These are phyloP conservation scores for Pogona vitticeps DNA, from an alignment of 2,113 vertebrate genomes.

Conservation along the genomic window DNA sequence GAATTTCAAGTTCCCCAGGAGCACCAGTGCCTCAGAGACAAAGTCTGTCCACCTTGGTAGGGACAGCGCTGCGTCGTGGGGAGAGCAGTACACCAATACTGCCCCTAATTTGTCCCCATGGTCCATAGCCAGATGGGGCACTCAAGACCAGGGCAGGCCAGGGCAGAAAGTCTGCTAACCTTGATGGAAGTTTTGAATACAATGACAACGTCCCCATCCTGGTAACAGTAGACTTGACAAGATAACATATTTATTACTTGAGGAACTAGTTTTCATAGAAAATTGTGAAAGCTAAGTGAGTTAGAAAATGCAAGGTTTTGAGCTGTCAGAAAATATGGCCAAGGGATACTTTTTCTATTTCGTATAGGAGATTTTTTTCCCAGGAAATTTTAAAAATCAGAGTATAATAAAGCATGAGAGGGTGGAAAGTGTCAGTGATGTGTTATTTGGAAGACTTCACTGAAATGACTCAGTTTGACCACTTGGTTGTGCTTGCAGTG, in stretches of 20 bases:
- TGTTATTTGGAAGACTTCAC: slow-evolving; percentile 41
- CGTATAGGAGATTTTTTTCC: slow-evolving; percentile 48
- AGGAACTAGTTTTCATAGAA: neutral
- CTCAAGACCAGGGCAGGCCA: too few species aligned
- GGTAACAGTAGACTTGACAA: neutral
- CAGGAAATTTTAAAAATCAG: slow-evolving; percentile 33
- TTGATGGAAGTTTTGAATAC: too few species aligned
- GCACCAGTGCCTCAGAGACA: too few species aligned
- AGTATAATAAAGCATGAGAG: slow-evolving; percentile 36
- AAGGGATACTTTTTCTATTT: slow-evolving; percentile 35
- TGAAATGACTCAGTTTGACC: slow-evolving; percentile 41
- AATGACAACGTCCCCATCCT: too few species aligned
- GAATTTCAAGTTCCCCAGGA: too few species aligned
- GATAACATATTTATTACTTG: neutral
- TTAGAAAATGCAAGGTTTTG: neutral
- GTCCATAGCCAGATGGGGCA: too few species aligned
- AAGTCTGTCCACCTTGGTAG: too few species aligned
- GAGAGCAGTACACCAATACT: too few species aligned
- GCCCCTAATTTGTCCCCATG: too few species aligned
- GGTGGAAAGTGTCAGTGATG: slow-evolving; percentile 48
- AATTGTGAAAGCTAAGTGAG: neutral
- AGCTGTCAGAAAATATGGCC: neutral
- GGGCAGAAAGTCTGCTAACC: too few species aligned
- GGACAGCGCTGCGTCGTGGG: too few species aligned
- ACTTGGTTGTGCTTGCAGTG: slow-evolving; percentile 50